phyloP scores from a whole-genome alignment of 2,113 vertebrate species.

The Psilopsiagon aymara region DNA sequence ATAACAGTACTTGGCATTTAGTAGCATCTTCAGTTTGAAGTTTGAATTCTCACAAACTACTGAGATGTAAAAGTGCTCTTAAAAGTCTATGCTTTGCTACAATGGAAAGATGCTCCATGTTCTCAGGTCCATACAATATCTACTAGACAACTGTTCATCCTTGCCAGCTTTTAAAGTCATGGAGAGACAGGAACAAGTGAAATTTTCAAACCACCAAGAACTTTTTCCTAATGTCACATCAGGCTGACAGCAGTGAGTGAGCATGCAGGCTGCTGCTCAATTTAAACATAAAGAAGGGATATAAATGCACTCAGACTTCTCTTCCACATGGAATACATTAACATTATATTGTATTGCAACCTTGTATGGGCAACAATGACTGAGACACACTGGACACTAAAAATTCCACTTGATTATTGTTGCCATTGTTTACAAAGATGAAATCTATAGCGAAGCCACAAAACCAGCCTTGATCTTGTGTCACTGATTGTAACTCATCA shows the following conservation, averaged over 20 bases:
- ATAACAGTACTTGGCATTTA: constrained; percentile 17
- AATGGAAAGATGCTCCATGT: neutral
- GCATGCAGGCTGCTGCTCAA: neutral
- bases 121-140: neutral
- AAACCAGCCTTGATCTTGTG: neutral
- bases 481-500: neutral
- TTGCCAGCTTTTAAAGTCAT: neutral
- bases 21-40: neutral
- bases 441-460: neutral
- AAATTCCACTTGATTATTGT: neutral
- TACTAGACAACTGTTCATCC: neutral
- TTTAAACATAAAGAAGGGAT: neutral
- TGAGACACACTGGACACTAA: neutral
- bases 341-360: neutral
- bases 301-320: neutral
- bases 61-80: neutral
- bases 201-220: neutral
- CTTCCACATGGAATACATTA: neutral
- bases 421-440: neutral
- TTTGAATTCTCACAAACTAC: neutral
- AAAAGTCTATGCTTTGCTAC: neutral
- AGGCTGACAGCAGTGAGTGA: neutral
- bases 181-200: neutral
- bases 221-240: neutral
- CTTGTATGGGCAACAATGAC: neutral